phyloP scores from a whole-genome alignment of 2,113 vertebrate species.

The Tenebrosternarchus preto region DNA sequence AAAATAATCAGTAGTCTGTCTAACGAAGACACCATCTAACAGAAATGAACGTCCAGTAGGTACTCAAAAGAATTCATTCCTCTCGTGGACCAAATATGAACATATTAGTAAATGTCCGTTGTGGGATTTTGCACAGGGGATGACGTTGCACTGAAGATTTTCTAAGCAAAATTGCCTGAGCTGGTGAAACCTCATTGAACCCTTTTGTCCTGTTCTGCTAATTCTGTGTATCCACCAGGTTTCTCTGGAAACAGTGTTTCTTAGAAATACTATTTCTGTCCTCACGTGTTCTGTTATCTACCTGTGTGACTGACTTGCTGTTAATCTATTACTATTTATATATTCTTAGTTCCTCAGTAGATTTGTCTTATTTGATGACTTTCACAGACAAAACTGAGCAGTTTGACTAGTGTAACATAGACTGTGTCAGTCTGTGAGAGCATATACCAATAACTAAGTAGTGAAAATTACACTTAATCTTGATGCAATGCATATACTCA shows the following conservation, averaged over 20 bases:
- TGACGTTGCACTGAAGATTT: not conserved
- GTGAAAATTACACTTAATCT: constrained; percentile 15
- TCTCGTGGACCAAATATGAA: too few relatives aligned
- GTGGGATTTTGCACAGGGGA: not conserved
- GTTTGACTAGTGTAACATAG: constrained; percentile 35
- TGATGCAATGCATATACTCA: not conserved
- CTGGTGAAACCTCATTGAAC: constrained; percentile 6
- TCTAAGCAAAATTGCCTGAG: constrained; percentile 6
- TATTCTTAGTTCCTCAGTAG: constrained; percentile 34
- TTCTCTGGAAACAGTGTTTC: constrained; percentile 45
- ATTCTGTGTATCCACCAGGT: constrained; percentile 38
- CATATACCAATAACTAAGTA: not conserved
- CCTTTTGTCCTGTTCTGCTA: constrained; percentile 46
- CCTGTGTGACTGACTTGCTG: constrained; percentile 9
- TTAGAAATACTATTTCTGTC: constrained; percentile 19
- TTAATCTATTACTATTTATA: too few relatives aligned
- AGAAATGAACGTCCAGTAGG: too few relatives aligned
- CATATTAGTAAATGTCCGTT: too few relatives aligned
- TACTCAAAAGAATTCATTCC: too few relatives aligned
- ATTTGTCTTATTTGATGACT: not conserved
- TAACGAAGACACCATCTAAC: too few relatives aligned
- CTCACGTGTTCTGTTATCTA: constrained; percentile 28
- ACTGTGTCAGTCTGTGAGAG: constrained; percentile 25
- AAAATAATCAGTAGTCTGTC: too few relatives aligned
- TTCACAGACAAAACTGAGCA: not conserved